Evolutionary conservation across 2,113 vertebrate species (phyloP).

Genomic region (Limanda limanda): DNA sequence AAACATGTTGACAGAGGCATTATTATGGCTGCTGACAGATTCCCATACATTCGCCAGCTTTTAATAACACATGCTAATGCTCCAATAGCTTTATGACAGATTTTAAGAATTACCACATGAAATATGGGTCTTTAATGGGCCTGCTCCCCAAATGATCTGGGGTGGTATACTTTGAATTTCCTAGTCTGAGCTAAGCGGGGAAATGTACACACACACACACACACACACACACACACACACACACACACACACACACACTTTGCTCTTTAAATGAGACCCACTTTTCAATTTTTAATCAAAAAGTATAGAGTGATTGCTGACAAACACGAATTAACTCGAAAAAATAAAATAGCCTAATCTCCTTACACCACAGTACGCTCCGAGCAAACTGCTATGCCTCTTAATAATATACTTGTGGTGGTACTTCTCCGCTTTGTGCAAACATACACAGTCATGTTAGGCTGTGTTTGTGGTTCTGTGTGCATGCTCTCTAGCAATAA

Average conservation of each 20-base stretch:
- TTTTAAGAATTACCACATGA: conserved; percentile 59
- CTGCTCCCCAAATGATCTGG: conserved; percentile 45
- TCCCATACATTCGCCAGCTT: conserved; percentile 73
- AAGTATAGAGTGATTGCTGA: conserved; percentile 24
- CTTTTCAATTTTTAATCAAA: conserved; percentile 10
- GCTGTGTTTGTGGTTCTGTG: not conserved
- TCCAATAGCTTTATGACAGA: conserved; percentile 64
- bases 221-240: not conserved
- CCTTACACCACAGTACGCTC: not conserved
- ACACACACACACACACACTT: not conserved
- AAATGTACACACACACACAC: conserved; percentile 22
- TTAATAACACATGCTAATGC: conserved; percentile 70
- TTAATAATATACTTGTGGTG: conserved; percentile 32
- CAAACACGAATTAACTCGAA: conserved; percentile 44
- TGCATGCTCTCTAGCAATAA: not conserved
- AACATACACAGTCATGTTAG: not conserved
- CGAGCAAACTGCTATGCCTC: conserved; percentile 19
- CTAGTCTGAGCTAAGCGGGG: conserved; percentile 26
- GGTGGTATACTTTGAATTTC: conserved; percentile 36
- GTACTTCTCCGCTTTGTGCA: conserved; percentile 10
- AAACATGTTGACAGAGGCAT: conserved; percentile 72
- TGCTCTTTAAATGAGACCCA: conserved; percentile 39
- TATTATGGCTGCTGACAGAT: conserved; percentile 72
- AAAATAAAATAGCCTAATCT: conserved; percentile 43
- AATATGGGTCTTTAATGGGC: conserved; percentile 61